Conservation (phyloP, 2,113 vertebrate genomes). For the Engystomops pustulosus region DNA sequence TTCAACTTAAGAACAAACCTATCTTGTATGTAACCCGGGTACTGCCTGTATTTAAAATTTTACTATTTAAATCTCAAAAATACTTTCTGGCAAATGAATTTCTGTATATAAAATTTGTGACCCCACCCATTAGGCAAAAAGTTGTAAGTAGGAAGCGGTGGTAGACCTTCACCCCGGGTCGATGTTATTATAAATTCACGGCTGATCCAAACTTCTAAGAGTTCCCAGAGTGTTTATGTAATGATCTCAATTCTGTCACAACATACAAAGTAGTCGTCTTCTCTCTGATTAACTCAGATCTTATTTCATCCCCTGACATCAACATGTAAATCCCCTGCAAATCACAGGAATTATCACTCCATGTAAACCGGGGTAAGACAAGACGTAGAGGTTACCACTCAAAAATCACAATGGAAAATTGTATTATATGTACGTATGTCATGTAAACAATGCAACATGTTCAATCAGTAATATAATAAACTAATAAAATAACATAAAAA, state of each 20-base stretch:
- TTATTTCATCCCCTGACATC: slow-evolving; percentile 12
- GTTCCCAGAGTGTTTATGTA: not conserved
- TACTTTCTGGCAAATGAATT: no score
- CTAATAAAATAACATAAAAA: no score
- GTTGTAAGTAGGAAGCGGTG: no score
- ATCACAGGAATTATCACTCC: slow-evolving; percentile 15
- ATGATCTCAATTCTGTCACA: slow-evolving; percentile 31
- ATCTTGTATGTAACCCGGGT: no score
- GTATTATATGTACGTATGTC: no score
- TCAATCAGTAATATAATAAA: no score
- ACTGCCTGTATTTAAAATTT: no score
- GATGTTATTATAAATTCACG: not conserved
- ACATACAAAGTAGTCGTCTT: slow-evolving; percentile 17
- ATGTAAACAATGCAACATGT: no score
- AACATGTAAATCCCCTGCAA: slow-evolving; percentile 34
- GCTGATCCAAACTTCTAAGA: not conserved
- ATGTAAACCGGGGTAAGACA: slow-evolving; percentile 13
- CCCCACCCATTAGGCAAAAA: no score
- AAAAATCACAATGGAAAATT: no score
- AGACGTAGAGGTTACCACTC: not conserved
- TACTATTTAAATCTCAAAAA: not conserved
- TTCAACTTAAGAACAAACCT: no score
- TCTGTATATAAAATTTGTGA: no score
- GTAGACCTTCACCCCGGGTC: not conserved
- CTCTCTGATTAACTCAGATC: not conserved